Evolutionary conservation across 2,113 vertebrate genomes (phyloP).

Genomic region (Edolisoma coerulescens): DNA sequence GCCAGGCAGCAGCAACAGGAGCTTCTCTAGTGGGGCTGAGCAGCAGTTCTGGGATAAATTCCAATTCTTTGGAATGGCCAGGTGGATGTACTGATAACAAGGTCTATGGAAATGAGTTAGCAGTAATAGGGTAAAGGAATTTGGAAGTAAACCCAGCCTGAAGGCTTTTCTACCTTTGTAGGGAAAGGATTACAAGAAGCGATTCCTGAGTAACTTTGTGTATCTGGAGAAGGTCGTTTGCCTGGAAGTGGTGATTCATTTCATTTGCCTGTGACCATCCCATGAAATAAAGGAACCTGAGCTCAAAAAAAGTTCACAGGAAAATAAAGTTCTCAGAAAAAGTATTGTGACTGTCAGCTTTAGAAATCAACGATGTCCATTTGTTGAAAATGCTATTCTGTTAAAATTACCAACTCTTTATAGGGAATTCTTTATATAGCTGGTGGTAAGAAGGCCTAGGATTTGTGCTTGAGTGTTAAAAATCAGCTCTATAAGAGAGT

Average conservation of each 20-base stretch:
- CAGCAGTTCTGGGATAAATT: background rate
- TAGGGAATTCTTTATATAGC: background rate
- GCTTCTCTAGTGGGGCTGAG: background rate
- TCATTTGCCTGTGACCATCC: background rate
- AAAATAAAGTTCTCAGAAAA: background rate
- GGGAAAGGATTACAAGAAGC: background rate
- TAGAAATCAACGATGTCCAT: fast-evolving
- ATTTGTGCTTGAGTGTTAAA: background rate
- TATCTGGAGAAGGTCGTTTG: background rate
- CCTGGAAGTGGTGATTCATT: background rate
- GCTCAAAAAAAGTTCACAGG: background rate
- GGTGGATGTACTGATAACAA: background rate
- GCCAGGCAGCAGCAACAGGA: fast-evolving
- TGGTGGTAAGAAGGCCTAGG: background rate
- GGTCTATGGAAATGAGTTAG: background rate
- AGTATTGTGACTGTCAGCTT: background rate
- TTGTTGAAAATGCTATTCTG: background rate
- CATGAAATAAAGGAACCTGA: background rate
- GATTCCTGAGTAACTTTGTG: background rate
- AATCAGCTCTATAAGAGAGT: fast-evolving
- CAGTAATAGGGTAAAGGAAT: background rate
- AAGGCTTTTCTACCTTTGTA: background rate
- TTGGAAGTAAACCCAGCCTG: background rate
- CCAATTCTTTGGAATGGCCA: background rate
- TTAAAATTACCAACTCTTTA: background rate